Base-by-base conservation (phyloP, 2,888 invertebrate species). In the Tanypteryx hageni region DNA sequence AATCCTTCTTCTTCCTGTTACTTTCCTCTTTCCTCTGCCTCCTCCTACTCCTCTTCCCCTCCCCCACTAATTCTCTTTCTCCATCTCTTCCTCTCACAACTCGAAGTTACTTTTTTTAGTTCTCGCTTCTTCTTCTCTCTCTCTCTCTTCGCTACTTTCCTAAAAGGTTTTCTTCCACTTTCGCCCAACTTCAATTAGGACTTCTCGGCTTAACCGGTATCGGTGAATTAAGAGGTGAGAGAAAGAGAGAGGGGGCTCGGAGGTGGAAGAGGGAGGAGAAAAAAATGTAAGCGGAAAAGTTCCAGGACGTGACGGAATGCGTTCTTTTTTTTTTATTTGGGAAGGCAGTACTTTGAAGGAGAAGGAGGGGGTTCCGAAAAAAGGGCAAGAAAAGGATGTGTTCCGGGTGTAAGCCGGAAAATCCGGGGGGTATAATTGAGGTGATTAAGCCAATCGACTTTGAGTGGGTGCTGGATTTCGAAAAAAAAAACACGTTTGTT, bases 81-180 rank as follows among this genome's bases (percentile, higher is more conserved):
- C 16, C 82, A 18, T 11, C 82, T 31, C 76, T 76, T 27, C 76
- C 22, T 9, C n/a, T 76, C 18, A 16, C 16, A 7, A 16, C 13
- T 11, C n/a, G 10, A 64, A 18, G n/a, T 27, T 76, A 76, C 4
- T 76, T 44, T 44, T 44, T 44, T 44, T 44, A 44, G 44, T 44
- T n/a, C 4, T 13, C 10, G 76, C 7, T n/a, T 0, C 18, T 10
- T 83, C 83, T 18, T 44, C 44, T 44, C 44, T 44, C 44, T 44
- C 44, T 44, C 83, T 68, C 31, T 1, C 64, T 64, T 64, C 31
- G 16, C 76, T 76, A 76, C 76, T 76, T 22, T 57, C 64, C 89
- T 89, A 89, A 89, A 89, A 64, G 89, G 64, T 44, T 89, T 27
- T 68, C 64, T 89, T 68, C 89, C 89, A 68, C 68, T 89, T 89